Evolutionary conservation across 2,797 vertebrate species (phyloP), one percentile per base, ranked within the genome.

Genomic region (Dryobates pubescens): DNA sequence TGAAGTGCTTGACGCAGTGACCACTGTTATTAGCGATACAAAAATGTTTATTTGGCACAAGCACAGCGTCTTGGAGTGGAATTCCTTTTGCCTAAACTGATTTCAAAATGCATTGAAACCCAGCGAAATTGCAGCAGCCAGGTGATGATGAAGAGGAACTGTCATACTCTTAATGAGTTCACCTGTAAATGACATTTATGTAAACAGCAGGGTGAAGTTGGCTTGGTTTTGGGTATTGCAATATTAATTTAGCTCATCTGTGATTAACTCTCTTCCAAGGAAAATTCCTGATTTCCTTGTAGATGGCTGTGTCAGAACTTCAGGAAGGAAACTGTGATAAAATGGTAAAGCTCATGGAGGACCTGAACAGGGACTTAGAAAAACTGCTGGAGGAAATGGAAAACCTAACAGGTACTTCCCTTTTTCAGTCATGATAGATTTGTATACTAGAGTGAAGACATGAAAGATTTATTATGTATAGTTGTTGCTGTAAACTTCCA

Each of bases 331-430:
- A 77, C 72, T 72, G 47, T 32, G 95, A 96, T 76, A 93, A 96
- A 43, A 90, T 89, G 80, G 67, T 92, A 69, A 96, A 94, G 58
- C 96, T 76, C 71, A 64, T 92, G 23, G 93, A 96, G 13, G 96
- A 97, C 32, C 86, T 96, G 22, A 96, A 97, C 27, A 97, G 53
- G 16, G 97, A 97, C 58, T 77, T 98, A 86, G 97, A 98, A 73
- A 96, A 96, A 58, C 87, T 97, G 36, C 36, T 98, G 86, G 97
- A 98, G 68, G 92, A 97, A 88, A 97, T 98, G 90, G 98, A 98
- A 93, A 97, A 97, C 84, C 88, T 97, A 92, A 97, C 98, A 96
- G 96, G 96, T 97, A 82, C 8, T 17, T 13, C 7, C 70, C 30
- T 61, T 86, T 56, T 17, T 45, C 65, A 61, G 81, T 72, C 85